Base-by-base conservation (phyloP, 2,888 invertebrate species). In the Diogma glabrata region DNA sequence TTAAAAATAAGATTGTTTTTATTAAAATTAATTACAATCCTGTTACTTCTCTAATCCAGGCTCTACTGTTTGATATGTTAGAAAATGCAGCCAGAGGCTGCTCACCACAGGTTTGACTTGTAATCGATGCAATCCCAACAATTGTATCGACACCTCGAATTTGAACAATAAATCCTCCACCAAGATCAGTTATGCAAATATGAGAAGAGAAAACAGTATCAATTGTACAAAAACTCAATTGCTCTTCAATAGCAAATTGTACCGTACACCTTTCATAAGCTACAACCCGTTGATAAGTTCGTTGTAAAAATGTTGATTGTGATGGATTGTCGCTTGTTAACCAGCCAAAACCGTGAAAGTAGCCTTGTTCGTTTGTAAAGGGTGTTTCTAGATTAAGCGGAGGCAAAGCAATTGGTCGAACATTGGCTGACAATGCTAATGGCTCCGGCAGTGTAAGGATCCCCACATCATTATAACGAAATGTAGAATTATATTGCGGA, bases 401-500 rank as follows among this genome's bases (percentile, higher is more conserved):
- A 22, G 43, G 43, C 22, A 43, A 43, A n/a, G 43, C 43, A n/a
- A 43, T 43, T 43, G 43, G 43, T 43, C 23, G 43, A 4, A 43
- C 8, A 8, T 2, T 43, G 8, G 22, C 4, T 2, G 22, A n/a
- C 12, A 43, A 23, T 22, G n/a, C 8, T 22, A 43, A 20, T 4
- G 43, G 22, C 7, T 2, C 5, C 5, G n/a, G 22, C 23, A 43
- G 16, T 12, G 43, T 43, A 5, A 43, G 20, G 23, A 43, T 43
- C n/a, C 43, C 43, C 20, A 43, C 23, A 9, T 43, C 43, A 43
- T 43, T 43, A 12, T 7, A n/a, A n/a, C 43, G 43, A 43, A 5
- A 22, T 5, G 12, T 8, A 14, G 20, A n/a, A 22, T 12, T 9
- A 12, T 5, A 43, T 22, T 12, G 20, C 23, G 43, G 43, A n/a